Percentiles rank a stretch among this genome's conserved stretches.
Evolutionary conservation across 1,140 invertebrate genomes (phyloP).

Genomic region (Drosophila sp.): DNA sequence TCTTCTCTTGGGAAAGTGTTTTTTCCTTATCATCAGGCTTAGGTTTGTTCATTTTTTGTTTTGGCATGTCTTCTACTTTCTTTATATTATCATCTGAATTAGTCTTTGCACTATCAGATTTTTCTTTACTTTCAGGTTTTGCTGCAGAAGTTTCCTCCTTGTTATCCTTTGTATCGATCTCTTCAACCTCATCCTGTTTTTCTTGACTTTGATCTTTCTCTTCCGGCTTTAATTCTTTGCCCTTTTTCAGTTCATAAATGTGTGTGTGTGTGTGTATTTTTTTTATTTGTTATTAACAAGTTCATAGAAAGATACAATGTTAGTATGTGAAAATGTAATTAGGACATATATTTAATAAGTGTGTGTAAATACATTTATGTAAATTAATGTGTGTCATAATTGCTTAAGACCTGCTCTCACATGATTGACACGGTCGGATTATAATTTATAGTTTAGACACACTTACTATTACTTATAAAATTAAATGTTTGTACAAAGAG

Average conservation of each 20-base stretch:
- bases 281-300: slow-evolving; percentile 6
- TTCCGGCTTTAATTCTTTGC: background rate
- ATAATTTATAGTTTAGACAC: no score
- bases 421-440: no score
- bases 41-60: background rate
- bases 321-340: background rate
- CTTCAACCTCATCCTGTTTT: background rate
- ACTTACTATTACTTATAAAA: no score
- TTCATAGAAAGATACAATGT: background rate
- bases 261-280: background rate
- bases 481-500: no score
- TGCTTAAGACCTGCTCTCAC: no score
- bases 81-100: background rate
- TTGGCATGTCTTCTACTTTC: background rate
- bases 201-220: background rate
- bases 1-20: no score
- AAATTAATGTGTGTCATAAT: no score
- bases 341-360: background rate
- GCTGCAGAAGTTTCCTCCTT: background rate
- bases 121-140: background rate
- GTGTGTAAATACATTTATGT: slow-evolving; percentile 11
- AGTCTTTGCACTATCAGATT: no score
- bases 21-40: no score
- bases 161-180: background rate
- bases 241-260: slow-evolving; percentile 7